phyloP scores from a whole-genome alignment of 2,113 vertebrate species.

The Zapornia atra region DNA sequence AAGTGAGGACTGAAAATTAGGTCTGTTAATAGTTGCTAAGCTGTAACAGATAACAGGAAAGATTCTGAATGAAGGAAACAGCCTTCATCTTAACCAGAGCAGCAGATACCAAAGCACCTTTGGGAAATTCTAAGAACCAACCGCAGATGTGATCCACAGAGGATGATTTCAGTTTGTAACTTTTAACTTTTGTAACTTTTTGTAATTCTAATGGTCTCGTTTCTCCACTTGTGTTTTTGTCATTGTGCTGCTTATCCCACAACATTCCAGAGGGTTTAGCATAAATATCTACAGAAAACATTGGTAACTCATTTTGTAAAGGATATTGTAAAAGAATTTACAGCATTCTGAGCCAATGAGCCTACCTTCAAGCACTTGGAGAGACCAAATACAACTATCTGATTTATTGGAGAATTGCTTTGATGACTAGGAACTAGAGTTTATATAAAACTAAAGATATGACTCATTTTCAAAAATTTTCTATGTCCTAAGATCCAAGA shows the following conservation, averaged over 20 bases:
- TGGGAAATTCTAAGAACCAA: neutral
- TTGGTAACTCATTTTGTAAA: neutral
- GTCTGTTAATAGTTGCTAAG: constrained; percentile 29
- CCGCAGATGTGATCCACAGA: neutral
- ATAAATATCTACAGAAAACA: neutral
- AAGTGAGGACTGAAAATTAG: neutral
- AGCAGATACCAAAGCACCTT: neutral
- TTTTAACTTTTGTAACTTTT: neutral
- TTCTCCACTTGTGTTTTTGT: neutral
- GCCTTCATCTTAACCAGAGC: neutral
- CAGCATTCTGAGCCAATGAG: neutral
- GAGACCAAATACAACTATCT: neutral
- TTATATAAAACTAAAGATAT: neutral
- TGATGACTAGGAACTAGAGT: neutral
- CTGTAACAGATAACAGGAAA: neutral
- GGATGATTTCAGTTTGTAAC: neutral
- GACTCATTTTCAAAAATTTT: neutral
- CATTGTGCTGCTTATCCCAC: neutral
- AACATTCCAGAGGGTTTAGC: neutral
- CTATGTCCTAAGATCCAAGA: neutral
- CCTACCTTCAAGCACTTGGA: neutral
- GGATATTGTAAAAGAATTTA: neutral
- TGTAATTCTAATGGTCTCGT: neutral
- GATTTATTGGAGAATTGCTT: neutral
- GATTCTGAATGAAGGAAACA: neutral